Base-by-base conservation (phyloP, 2,888 invertebrate genomes). In the Clitarchus hookeri region DNA sequence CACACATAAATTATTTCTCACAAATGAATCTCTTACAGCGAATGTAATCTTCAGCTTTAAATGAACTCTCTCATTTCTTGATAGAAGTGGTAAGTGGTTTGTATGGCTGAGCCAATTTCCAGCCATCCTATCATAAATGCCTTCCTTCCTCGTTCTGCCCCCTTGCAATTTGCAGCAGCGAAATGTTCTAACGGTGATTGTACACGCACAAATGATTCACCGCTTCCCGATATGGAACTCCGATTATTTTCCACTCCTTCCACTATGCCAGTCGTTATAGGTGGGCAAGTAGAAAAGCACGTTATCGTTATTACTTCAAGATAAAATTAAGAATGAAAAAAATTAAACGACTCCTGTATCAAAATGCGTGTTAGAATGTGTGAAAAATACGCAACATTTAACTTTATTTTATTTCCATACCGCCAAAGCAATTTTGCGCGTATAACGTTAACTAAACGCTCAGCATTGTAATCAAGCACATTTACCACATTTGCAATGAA, bases 131-230 rank as follows among this genome's bases (percentile, higher is more conserved):
- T 65, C 65, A 65, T 65, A 65, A 65, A 65, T 65, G 65, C 16
- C 65, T 65, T 65, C 65, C 65, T 23, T n/a, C 65, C n/a, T 9
- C 19, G 23, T 8, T 19, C 65, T 1, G 13, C 65, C n/a, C 65
- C 65, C 65, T n/a, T n/a, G 65, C 65, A 65, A 65, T 65, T 65
- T 65, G 65, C 65, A 65, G 65, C 65, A n/a, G 65, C 65, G 65
- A 65, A 65, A 65, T 65, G 65, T 65, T 65, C 65, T 65, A 65
- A 65, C n/a, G 65, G 65, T 65, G 65, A 65, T 65, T n/a, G 65
- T n/a, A n/a, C 65, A 65, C 65, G 65, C 65, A 65, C 65, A 65
- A 65, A 65, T 65, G 65, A 65, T 65, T 65, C 65, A 65, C 65
- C 65, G 65, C n/a, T 65, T 65, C 65, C 65, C 65, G 65, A 65